Evolutionary conservation across 2,888 invertebrate genomes (phyloP), one percentile per base, ranked within the genome.

Genomic region (Antitype chi): DNA sequence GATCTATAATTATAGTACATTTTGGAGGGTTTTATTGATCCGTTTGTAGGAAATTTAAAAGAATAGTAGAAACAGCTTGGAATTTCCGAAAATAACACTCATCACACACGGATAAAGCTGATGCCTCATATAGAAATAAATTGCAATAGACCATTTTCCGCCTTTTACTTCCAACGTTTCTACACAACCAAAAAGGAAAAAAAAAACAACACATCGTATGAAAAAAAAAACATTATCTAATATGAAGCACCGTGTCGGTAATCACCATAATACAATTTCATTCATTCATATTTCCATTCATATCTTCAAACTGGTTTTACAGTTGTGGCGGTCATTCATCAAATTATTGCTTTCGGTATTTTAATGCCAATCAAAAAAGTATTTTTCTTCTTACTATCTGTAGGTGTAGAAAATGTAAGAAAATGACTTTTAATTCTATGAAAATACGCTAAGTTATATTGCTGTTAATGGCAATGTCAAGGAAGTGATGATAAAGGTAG

Each of bases 231-330:
- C 28, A 60, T 28, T n/a, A 17, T 25, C 32, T 23, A 20, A 9
- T 6, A 15, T 52, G 13, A 32, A 76, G 23, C 57, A 52, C 1
- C 25, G 28, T 53, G 15, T 43, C 5, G n/a, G 9, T 25, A 25
- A 38, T 68, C 47, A 25, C 6, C 17, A 52, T 17, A 25, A 55
- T 57, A 63, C 28, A 32, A 59, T 32, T 66, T n/a, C 20, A 63
- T 80, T 78, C 49, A 71, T 62, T 57, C 17, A 15, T 79, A 32
- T 57, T 63, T 43, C 23, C 47, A 74, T 78, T 80, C 66, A 57
- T 62, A 52, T 20, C 17, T 25, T 49, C 0, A 43, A 81, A 81
- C 75, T 32, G 62, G 78, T 75, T 74, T 66, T 5, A 17, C 0
- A 28, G 15, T 4, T 20, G 23, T n/a, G 2, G 11, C 23, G 2